A percentile compares a stretch with the other conserved stretches of the same genome.
These are phyloP conservation scores for Odontocolon sp. DNA, from an alignment of 2,888 invertebrate genomes.

Conservation along the genomic window DNA sequence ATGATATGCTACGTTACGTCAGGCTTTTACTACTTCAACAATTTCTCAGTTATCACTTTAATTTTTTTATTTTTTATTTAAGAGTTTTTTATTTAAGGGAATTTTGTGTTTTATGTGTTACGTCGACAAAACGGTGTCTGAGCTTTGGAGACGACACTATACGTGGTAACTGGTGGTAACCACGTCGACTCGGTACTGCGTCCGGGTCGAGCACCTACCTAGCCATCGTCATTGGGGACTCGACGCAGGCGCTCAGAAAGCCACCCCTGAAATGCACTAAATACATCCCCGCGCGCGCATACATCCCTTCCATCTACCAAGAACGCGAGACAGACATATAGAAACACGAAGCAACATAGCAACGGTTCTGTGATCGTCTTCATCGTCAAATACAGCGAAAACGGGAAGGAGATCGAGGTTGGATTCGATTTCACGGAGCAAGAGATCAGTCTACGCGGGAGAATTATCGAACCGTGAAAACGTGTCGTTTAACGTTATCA, in stretches of 20 bases:
- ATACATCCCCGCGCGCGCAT: slow-evolving; percentile 54
- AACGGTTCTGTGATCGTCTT: too few relatives aligned
- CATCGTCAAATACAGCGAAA: background rate
- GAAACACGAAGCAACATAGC: too few relatives aligned
- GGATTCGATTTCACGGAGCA: background rate
- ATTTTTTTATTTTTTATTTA: background rate
- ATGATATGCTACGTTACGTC: slow-evolving; percentile 32
- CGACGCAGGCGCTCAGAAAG: slow-evolving; percentile 77
- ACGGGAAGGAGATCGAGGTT: background rate
- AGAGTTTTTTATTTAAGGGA: background rate
- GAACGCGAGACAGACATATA: too few relatives aligned
- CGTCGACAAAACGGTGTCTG: slow-evolving; percentile 28
- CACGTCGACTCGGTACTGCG: slow-evolving; percentile 71
- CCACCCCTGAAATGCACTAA: slow-evolving; percentile 66
- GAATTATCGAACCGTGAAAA: background rate
- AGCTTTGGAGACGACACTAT: slow-evolving; percentile 47
- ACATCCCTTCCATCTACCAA: slow-evolving; percentile 2
- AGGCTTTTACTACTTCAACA: background rate
- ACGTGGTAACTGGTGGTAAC: too few relatives aligned
- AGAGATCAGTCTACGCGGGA: background rate
- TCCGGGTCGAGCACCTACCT: slow-evolving; percentile 78
- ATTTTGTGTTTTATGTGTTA: background rate
- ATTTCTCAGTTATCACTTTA: background rate
- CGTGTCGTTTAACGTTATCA: too few relatives aligned
- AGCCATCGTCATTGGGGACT: slow-evolving; percentile 76